Evolutionary conservation across 2,888 invertebrate genomes (phyloP).

Genomic region (Chloroclysta siterata): DNA sequence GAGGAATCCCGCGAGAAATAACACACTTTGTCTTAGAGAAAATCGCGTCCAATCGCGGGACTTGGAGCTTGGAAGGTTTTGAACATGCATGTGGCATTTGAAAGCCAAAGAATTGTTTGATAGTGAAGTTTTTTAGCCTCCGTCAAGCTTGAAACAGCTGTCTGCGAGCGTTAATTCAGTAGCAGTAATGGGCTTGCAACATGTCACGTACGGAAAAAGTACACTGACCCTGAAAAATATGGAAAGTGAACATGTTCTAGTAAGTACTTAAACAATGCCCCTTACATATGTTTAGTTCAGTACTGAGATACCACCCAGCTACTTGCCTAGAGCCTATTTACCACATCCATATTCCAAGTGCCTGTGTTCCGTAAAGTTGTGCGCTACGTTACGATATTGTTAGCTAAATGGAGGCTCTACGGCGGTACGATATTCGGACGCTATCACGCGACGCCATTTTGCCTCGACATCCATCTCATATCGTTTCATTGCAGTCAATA

Average conservation of each 20-base stretch:
- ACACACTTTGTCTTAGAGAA: conserved; percentile 80
- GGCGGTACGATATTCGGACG: conserved; percentile 41
- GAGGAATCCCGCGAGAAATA: conserved; percentile 75
- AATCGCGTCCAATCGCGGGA: conserved; percentile 70
- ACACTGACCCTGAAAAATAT: no score
- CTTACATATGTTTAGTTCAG: no score
- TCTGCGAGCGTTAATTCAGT: neutral
- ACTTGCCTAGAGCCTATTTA: neutral
- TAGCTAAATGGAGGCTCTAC: conserved; percentile 57
- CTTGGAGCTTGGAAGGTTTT: conserved; percentile 38
- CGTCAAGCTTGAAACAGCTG: no score
- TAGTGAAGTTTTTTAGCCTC: neutral
- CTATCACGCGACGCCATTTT: conserved; percentile 37
- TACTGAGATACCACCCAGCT: no score
- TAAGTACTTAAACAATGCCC: no score
- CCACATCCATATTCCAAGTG: conserved; percentile 11
- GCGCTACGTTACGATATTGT: conserved; percentile 59
- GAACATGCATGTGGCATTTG: conserved; percentile 47
- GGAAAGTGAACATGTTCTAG: no score
- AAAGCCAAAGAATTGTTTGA: neutral
- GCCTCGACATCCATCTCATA: conserved; percentile 40
- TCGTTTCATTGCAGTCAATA: conserved; percentile 33
- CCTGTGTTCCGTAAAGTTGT: conserved; percentile 37
- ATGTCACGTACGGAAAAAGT: neutral
- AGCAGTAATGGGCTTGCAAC: neutral